Evolutionary conservation across 2,888 invertebrate genomes (phyloP).

Genomic region (Tiliacea citrago): DNA sequence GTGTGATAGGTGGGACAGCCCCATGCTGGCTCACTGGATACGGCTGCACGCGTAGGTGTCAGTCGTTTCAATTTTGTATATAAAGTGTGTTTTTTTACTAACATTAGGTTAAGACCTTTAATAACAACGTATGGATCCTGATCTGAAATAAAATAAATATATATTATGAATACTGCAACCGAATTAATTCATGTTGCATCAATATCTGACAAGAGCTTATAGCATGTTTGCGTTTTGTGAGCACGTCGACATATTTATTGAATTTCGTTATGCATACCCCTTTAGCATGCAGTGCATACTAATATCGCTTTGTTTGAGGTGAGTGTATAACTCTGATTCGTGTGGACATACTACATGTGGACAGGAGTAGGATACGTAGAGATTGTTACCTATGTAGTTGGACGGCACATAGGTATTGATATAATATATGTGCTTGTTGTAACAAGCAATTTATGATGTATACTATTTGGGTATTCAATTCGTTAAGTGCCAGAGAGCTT

Average conservation of each 20-base stretch:
- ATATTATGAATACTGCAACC: background rate
- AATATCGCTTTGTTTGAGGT: slow-evolving; percentile 36
- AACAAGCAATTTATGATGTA: no score
- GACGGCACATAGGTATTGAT: background rate
- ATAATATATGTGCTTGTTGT: background rate
- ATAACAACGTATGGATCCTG: no score
- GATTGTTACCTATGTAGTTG: background rate
- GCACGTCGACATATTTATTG: slow-evolving; percentile 53
- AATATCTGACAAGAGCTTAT: slow-evolving; percentile 37
- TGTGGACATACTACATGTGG: background rate
- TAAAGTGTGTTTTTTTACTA: no score
- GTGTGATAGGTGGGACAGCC: no score
- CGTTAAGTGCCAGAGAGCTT: no score
- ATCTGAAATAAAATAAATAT: no score
- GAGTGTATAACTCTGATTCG: slow-evolving; percentile 14
- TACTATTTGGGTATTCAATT: no score
- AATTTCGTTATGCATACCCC: slow-evolving; percentile 43
- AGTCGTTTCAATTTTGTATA: no score
- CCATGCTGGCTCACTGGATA: no score
- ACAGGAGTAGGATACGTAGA: background rate
- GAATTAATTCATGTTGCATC: slow-evolving; percentile 28
- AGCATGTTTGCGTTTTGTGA: slow-evolving; percentile 30
- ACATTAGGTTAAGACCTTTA: no score
- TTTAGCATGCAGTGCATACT: slow-evolving; percentile 42
- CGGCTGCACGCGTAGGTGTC: no score